phyloP scores from a whole-genome alignment of 1,140 invertebrate genomes.

The Papilio aristodemus region DNA sequence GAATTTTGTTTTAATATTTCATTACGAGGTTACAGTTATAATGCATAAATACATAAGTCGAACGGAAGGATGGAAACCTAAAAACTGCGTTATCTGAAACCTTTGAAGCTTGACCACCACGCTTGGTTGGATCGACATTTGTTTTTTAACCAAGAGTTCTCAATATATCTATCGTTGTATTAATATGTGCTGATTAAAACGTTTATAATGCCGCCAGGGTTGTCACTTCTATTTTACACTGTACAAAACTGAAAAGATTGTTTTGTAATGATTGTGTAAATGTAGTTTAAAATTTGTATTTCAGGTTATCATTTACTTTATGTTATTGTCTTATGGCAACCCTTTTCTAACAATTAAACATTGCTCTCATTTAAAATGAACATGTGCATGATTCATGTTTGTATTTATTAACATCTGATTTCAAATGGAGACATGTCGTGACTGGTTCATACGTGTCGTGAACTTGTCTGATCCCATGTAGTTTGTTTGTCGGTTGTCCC shows the following conservation, averaged over 20 bases:
- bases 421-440: conserved; percentile 67
- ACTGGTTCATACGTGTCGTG: conserved; percentile 68
- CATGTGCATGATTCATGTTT: conserved; percentile 54
- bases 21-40: background rate
- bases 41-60: background rate
- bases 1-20: background rate
- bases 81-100: conserved; percentile 27
- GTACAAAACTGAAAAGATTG: no score
- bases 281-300: background rate
- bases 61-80: conserved; percentile 33
- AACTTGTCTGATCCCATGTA: conserved; percentile 64
- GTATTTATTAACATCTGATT: conserved; percentile 48
- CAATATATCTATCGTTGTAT: conserved; percentile 23
- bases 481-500: conserved; percentile 59
- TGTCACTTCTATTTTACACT: background rate
- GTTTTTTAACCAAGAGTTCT: conserved; percentile 3
- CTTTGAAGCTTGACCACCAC: conserved; percentile 29
- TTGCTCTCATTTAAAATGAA: conserved; percentile 15
- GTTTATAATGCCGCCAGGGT: background rate
- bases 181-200: background rate
- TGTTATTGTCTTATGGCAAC: background rate
- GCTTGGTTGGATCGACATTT: conserved; percentile 26
- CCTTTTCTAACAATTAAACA: conserved; percentile 16
- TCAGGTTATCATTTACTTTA: background rate
- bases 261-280: no score